Conservation (phyloP, 2,113 vertebrate species). For the Brachionichthys hirsutus region DNA sequence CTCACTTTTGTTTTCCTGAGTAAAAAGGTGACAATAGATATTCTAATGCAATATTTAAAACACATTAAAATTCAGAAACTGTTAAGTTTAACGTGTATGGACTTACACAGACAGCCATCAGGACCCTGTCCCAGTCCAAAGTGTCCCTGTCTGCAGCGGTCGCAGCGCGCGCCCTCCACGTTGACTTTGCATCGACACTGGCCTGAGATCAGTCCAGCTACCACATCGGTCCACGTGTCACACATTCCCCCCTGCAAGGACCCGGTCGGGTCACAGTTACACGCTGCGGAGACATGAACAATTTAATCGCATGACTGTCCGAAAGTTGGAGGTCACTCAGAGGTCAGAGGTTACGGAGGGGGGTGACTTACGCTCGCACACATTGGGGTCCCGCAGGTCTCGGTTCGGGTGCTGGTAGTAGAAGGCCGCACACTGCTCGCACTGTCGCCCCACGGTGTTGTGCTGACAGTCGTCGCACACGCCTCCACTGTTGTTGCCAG, state of each 20-base stretch:
- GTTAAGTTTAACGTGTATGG: background rate
- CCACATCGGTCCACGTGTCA: conserved; percentile 86
- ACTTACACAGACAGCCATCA: conserved; percentile 88
- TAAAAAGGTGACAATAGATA: background rate
- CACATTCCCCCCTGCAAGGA: conserved; percentile 89
- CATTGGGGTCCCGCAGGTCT: conserved; percentile 83
- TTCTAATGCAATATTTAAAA: background rate
- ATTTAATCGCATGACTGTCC: no score
- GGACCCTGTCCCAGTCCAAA: conserved; percentile 86
- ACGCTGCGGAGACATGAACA: conserved; percentile 73
- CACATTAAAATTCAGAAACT: background rate
- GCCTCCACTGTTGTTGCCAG: conserved; percentile 87
- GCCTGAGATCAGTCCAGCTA: conserved; percentile 85
- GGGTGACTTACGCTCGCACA: conserved; percentile 87
- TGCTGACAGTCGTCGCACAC: conserved; percentile 92
- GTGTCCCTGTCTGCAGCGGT: conserved; percentile 90
- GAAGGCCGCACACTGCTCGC: conserved; percentile 90
- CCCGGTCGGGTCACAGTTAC: conserved; percentile 88
- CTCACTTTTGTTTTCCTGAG: background rate
- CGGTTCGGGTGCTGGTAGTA: conserved; percentile 90
- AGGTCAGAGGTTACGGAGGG: background rate
- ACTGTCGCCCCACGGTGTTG: conserved; percentile 89
- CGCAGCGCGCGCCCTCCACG: conserved; percentile 92
- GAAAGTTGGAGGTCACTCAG: background rate
- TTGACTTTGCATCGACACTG: conserved; percentile 93